Evolutionary conservation across 2,113 vertebrate genomes (phyloP).

Genomic region (Alectura lathami): DNA sequence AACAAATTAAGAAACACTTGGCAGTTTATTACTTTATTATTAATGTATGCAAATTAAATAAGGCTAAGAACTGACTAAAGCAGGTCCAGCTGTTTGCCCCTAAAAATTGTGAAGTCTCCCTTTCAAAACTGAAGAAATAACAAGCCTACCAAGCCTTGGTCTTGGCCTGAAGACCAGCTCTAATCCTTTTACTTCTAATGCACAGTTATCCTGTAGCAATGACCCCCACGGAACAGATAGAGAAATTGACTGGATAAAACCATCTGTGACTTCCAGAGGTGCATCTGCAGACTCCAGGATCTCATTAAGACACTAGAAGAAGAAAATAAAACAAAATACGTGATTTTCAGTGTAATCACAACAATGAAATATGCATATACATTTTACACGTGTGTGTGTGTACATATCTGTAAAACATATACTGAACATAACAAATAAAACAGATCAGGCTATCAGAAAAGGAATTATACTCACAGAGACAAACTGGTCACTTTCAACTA

Average conservation of each 20-base stretch:
- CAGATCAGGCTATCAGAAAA: background rate
- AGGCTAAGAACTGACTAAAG: background rate
- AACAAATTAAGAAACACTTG: background rate
- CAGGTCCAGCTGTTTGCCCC: background rate
- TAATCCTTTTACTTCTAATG: constrained; percentile 91
- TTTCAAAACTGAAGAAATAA: background rate
- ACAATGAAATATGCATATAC: background rate
- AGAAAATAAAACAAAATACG: background rate
- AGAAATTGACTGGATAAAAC: constrained; percentile 95
- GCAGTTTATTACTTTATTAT: background rate
- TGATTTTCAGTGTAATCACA: background rate
- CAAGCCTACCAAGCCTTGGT: constrained; percentile 87
- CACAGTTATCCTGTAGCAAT: constrained; percentile 93
- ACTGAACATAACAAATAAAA: background rate
- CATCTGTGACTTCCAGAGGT: constrained; percentile 92
- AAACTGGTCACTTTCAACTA: background rate
- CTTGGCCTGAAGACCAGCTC: constrained; percentile 93
- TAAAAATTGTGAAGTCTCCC: background rate
- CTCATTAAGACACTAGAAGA: constrained; percentile 91
- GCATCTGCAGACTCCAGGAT: constrained; percentile 94
- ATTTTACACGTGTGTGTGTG: background rate
- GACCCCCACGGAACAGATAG: constrained; percentile 94
- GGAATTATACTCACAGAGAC: background rate
- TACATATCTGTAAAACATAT: background rate
- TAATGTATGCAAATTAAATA: background rate